Conservation (phyloP, 2,797 vertebrate species). For the Scolopax rusticola region DNA sequence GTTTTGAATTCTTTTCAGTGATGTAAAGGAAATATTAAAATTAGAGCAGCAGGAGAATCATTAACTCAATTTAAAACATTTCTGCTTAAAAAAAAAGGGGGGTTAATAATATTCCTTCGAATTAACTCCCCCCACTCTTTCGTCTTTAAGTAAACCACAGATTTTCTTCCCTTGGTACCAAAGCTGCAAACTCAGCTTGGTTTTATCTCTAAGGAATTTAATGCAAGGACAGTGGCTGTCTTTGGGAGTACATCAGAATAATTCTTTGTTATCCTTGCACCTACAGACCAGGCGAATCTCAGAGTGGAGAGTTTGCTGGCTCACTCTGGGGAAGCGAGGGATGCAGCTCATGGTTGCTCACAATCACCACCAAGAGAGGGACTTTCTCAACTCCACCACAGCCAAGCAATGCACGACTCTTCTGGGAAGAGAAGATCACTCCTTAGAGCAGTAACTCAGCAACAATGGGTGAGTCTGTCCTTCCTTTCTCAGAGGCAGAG, state of each 20-base stretch:
- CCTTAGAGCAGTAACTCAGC: neutral
- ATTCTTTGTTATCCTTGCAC: neutral
- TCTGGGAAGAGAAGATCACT: neutral
- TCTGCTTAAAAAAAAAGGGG: neutral
- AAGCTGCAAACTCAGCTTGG: neutral
- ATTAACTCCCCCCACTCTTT: neutral
- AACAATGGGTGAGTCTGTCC: neutral
- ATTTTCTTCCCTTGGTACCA: neutral
- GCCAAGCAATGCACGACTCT: neutral
- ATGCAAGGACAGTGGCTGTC: neutral
- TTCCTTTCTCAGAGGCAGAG: neutral
- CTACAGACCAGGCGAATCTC: neutral
- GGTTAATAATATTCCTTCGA: neutral
- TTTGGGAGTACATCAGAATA: neutral
- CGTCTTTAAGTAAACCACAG: neutral
- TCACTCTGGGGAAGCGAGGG: neutral
- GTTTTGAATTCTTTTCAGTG: conserved; percentile 10
- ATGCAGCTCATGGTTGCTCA: neutral
- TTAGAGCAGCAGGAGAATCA: neutral
- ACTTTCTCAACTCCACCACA: neutral
- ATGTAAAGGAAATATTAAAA: conserved; percentile 19
- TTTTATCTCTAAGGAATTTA: neutral
- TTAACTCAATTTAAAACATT: neutral
- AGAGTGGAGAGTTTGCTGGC: neutral
- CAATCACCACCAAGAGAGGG: neutral